Percentiles rank a stretch among this genome's conserved stretches.
These are phyloP conservation scores for Zaprionus kolodkinae DNA, from an alignment of 1,140 invertebrate species.

Conservation along the genomic window DNA sequence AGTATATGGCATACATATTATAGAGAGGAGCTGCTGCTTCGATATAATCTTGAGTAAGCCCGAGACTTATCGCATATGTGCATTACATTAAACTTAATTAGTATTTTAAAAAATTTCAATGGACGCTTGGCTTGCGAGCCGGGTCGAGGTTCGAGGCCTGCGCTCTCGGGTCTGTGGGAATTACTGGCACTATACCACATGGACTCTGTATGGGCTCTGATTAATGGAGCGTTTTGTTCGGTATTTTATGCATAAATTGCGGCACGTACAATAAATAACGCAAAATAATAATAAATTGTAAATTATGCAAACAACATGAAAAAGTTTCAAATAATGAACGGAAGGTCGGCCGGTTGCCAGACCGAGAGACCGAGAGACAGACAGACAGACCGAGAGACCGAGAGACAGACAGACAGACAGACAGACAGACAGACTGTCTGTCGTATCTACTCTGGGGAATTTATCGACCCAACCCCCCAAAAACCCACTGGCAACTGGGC, in stretches of 20 bases:
- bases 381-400: not conserved
- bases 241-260: slow-evolving; percentile 77
- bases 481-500: slow-evolving; percentile 60
- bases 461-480: slow-evolving; percentile 44
- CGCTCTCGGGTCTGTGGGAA: slow-evolving; percentile 60
- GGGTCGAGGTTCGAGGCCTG: slow-evolving; percentile 24
- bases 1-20: not conserved
- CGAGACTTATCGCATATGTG: slow-evolving; percentile 66
- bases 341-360: slow-evolving; percentile 47
- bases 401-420: not conserved
- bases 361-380: not conserved
- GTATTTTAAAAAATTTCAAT: slow-evolving; percentile 50
- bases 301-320: slow-evolving; percentile 79
- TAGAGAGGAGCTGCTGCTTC: slow-evolving; percentile 18
- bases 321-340: slow-evolving; percentile 68
- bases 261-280: slow-evolving; percentile 76
- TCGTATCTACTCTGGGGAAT: slow-evolving; percentile 40
- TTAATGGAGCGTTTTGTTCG: slow-evolving; percentile 77
- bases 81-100: slow-evolving; percentile 82
- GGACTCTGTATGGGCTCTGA: slow-evolving; percentile 44
- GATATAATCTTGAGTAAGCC: slow-evolving; percentile 53
- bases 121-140: not conserved
- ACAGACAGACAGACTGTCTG: not conserved
- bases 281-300: slow-evolving; percentile 74
- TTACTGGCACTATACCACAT: slow-evolving; percentile 4